Conservation (phyloP, 2,888 invertebrate genomes). For the Aporophyla nigra region DNA sequence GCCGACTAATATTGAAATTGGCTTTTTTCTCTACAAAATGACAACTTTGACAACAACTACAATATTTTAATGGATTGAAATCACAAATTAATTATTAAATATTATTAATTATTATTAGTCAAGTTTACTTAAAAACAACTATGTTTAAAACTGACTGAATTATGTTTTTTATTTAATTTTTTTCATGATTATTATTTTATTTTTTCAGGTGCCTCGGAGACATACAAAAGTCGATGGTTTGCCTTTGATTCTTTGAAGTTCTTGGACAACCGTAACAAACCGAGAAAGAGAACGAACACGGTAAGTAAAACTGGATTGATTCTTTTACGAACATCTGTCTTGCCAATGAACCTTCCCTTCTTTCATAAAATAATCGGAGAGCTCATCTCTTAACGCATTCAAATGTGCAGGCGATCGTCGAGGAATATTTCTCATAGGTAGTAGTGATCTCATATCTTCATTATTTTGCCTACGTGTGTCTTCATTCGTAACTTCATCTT, state of each 20-base stretch:
- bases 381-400: slow-evolving; percentile 22
- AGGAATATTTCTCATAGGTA: slow-evolving; percentile 26
- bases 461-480: slow-evolving; percentile 23
- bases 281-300: slow-evolving; percentile 32
- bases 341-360: slow-evolving; percentile 36
- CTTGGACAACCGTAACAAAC: slow-evolving; percentile 34
- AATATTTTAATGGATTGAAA: too few species aligned
- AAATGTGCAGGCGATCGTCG: slow-evolving; percentile 25
- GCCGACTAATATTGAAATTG: slow-evolving; percentile 23
- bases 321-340: slow-evolving; percentile 22
- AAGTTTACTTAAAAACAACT: too few species aligned
- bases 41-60: too few species aligned
- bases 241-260: slow-evolving; percentile 31
- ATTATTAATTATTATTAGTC: too few species aligned
- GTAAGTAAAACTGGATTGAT: slow-evolving; percentile 37
- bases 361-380: slow-evolving; percentile 33
- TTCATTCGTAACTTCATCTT: slow-evolving; percentile 32
- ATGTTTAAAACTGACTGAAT: too few species aligned
- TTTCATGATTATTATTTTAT: too few species aligned
- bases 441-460: slow-evolving; percentile 25
- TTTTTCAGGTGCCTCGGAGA: slow-evolving; percentile 25
- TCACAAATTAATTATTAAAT: too few species aligned
- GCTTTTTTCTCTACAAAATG: background rate
- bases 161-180: slow-evolving; percentile 29
- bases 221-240: slow-evolving; percentile 37